Evolutionary conservation across 2,888 invertebrate genomes (phyloP), one percentile per base, ranked within the genome.

Genomic region (Mythimna lalbum): DNA sequence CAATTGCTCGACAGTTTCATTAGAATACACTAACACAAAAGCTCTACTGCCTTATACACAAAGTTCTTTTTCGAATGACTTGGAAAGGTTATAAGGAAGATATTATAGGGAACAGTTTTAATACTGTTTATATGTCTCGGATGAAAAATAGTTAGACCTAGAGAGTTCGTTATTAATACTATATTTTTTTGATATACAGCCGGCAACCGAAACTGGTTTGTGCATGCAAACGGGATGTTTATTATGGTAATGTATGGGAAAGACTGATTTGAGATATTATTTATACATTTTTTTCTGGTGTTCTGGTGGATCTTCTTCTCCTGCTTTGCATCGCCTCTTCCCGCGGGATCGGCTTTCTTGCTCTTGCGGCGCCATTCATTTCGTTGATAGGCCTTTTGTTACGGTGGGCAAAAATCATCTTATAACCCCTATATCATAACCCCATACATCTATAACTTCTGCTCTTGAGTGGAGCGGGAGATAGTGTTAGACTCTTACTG

Each of bases 1-100:
- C 80, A 92, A 92, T 90, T 88, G 73, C 53, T 43, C 65, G 84
- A 84, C 84, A 84, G 88, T 79, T 90, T 89, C 90, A 92, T 93
- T 93, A 90, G 82, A 82, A 73, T 73, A 67, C 21, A 4, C n/a
- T 50, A 36, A 67, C 65, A 21, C 36, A 65, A 85, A 63, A 49
- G 14, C 75, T 73, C 47, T 83, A 64, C 0, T 0, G 0, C 0
- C 2, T 2, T 1, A 0, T 0, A 0, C 0, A 0, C 66, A 76
- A 33, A 50, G 78, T 75, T 31, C 4, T 57, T 21, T 55, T 70
- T 66, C 0, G 1, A 52, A 27, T 19, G 19, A 1, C 4, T 36
- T n/a, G 19, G 4, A 1, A 63, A 43, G 59, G 63, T 70, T 73
- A 85, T 80, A 73, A 81, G 84, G 83, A 83, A 83, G 83, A 85